These are phyloP conservation scores for Loxodonta africana DNA, from an alignment of 2,113 vertebrate genomes.

Conservation along the genomic window DNA sequence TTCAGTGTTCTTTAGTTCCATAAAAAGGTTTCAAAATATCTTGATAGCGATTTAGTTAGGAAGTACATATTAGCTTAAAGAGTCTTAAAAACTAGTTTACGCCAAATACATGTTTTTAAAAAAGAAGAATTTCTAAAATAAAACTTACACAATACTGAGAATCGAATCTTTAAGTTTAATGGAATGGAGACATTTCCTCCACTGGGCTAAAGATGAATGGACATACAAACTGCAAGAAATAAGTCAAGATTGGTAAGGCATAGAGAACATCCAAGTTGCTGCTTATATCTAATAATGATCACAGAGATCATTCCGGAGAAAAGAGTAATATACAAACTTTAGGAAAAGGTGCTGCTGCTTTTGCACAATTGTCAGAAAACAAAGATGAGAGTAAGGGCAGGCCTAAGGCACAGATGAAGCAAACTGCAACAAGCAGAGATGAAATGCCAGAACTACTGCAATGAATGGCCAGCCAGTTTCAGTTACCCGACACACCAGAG, in stretches of 20 bases:
- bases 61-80: neutral
- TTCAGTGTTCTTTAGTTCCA: neutral
- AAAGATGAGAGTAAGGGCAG: neutral
- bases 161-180: constrained; percentile 99
- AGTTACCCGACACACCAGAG: neutral
- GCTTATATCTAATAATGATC: neutral
- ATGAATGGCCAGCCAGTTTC: neutral
- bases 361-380: constrained; percentile 2
- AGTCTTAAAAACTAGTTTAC: constrained; percentile 60
- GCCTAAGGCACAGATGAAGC: constrained; percentile 16
- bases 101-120: constrained; percentile 43
- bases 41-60: neutral
- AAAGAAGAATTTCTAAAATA: constrained; percentile 56
- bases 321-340: constrained; percentile 33
- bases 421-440: constrained; percentile 39
- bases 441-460: constrained; percentile 10
- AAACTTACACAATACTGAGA: constrained; percentile 98
- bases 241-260: constrained; percentile 83
- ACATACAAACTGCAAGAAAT: constrained; percentile 95
- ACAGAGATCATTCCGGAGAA: constrained; percentile 5
- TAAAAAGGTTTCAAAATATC: neutral
- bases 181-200: constrained; percentile 98
- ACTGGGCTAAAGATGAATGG: constrained; percentile 98
- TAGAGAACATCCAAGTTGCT: neutral
- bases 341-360: neutral